phyloP scores from a whole-genome alignment of 2,113 vertebrate species.

The Rhizomys pruinosus region DNA sequence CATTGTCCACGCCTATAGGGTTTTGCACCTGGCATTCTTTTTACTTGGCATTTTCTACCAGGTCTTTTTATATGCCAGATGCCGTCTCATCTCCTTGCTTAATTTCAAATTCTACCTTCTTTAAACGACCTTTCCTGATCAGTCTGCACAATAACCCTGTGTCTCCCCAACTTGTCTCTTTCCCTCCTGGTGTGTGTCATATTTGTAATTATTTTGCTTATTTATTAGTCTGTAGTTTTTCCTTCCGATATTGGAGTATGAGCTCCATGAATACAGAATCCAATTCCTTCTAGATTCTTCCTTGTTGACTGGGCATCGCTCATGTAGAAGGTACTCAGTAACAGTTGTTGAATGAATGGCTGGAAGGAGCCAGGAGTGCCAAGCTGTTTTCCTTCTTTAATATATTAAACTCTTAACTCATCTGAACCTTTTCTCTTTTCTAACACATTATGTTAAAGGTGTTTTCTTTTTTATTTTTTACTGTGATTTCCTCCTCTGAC shows the following conservation, averaged over 20 bases:
- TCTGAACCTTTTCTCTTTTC: constrained; percentile 4
- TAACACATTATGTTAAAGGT: background rate
- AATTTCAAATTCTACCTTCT: background rate
- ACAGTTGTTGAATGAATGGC: background rate
- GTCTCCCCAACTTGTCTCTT: background rate
- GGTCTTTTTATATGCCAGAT: background rate
- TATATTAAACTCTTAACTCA: background rate
- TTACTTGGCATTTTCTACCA: background rate
- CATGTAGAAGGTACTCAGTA: background rate
- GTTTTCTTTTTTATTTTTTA: background rate
- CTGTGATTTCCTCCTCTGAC: background rate
- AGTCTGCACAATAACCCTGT: background rate
- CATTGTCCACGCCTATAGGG: background rate
- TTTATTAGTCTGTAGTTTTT: background rate
- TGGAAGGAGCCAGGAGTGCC: background rate
- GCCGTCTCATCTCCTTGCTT: background rate
- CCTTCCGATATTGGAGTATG: background rate
- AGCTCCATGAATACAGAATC: background rate
- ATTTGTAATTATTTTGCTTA: constrained; percentile 32
- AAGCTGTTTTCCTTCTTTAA: background rate
- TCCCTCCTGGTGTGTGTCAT: background rate
- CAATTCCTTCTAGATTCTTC: background rate
- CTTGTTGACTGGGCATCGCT: background rate
- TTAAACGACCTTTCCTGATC: background rate
- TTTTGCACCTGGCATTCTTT: constrained; percentile 9